These are phyloP conservation scores for Criorhina ranunculi DNA, from an alignment of 2,888 invertebrate species.

Conservation along the genomic window DNA sequence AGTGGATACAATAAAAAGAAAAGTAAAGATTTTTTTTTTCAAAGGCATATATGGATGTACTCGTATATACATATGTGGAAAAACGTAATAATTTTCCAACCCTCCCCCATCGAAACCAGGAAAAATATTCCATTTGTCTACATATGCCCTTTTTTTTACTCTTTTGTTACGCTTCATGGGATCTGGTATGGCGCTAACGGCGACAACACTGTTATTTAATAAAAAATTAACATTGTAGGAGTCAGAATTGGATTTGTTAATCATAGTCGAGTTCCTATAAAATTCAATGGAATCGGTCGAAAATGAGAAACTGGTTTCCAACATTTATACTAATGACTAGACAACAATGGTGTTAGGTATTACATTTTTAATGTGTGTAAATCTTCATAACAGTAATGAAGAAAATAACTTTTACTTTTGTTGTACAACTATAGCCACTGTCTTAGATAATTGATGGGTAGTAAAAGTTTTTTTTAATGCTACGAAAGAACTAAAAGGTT, in stretches of 20 bases:
- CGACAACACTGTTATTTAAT: not conserved
- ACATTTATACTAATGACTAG: not conserved
- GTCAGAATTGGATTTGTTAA: not conserved
- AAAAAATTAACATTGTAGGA: not conserved
- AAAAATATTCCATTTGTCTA: not conserved
- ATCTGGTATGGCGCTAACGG: not conserved
- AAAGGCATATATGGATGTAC: not conserved
- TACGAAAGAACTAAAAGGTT: not conserved
- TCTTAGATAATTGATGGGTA: no score
- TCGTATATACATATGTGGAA: not conserved
- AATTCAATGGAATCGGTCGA: not conserved
- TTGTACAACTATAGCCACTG: no score
- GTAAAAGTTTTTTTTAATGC: not conserved
- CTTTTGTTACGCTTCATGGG: not conserved
- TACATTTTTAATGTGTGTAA: not conserved
- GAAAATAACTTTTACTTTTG: slow-evolving; percentile 2
- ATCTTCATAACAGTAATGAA: not conserved
- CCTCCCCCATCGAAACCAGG: slow-evolving; percentile 1
- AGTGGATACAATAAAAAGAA: not conserved
- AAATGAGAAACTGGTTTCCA: not conserved
- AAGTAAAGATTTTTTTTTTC: not conserved
- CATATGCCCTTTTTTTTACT: not conserved
- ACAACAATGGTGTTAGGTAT: slow-evolving; percentile 1
- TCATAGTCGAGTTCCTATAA: not conserved
- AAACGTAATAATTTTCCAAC: slow-evolving; percentile 20